phyloP scores from a whole-genome alignment of 2,888 invertebrate genomes.

The Netelia fuscicornis region DNA sequence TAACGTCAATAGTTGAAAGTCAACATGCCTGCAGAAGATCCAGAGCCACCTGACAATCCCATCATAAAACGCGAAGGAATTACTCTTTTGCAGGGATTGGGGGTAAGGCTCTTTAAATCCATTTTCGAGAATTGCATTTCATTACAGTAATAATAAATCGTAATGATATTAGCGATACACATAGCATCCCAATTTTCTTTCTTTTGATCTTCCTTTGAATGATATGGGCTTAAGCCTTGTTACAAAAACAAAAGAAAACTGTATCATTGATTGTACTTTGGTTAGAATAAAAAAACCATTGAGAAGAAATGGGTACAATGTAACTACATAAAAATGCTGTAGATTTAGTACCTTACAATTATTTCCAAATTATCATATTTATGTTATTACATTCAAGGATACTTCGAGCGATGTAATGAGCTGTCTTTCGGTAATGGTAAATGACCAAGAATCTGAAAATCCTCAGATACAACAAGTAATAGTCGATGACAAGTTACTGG shows the following conservation, averaged over 20 bases:
- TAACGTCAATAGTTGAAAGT: constrained; percentile 42
- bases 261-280: too few relatives aligned
- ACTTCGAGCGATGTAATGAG: constrained; percentile 77
- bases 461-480: constrained; percentile 76
- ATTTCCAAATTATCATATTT: neutral
- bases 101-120: constrained; percentile 68
- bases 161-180: neutral
- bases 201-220: neutral
- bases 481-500: constrained; percentile 77
- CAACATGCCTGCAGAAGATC: constrained; percentile 79
- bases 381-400: constrained; percentile 69
- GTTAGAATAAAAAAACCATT: too few relatives aligned
- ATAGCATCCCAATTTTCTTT: neutral
- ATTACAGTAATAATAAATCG: neutral
- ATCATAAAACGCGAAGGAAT: constrained; percentile 74
- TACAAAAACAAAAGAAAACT: too few relatives aligned
- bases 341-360: neutral
- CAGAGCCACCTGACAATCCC: constrained; percentile 74
- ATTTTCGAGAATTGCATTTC: neutral
- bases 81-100: constrained; percentile 74
- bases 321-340: neutral
- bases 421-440: constrained; percentile 79
- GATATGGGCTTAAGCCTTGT: neutral
- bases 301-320: too few relatives aligned
- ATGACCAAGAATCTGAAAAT: constrained; percentile 74